Evolutionary conservation across 1,140 invertebrate genomes (phyloP).

Genomic region (Centruroides sculpturatus): DNA sequence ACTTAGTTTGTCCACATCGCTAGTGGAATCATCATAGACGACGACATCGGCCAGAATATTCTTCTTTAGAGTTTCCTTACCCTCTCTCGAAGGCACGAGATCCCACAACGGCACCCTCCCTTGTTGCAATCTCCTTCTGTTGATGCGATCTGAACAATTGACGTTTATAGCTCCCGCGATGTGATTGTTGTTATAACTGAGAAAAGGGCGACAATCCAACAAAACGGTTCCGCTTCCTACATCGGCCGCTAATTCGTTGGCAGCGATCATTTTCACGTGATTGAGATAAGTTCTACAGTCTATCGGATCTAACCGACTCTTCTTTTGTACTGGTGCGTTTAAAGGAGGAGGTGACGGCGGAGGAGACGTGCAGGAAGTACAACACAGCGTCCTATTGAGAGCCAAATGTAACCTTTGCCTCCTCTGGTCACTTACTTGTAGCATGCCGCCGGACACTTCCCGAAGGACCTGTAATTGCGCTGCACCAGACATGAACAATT

Average conservation of each 20-base stretch:
- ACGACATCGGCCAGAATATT: slow-evolving; percentile 32
- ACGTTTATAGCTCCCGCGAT: slow-evolving; percentile 58
- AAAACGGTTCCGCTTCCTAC: slow-evolving; percentile 22
- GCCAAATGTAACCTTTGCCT: no score
- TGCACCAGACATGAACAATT: no score
- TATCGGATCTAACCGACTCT: no score
- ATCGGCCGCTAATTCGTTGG: slow-evolving; percentile 4
- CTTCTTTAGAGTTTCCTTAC: slow-evolving; percentile 43
- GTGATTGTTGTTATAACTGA: slow-evolving; percentile 54
- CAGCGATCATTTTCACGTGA: not conserved
- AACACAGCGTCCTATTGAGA: no score
- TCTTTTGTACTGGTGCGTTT: no score
- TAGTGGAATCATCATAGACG: slow-evolving; percentile 51
- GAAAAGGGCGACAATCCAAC: slow-evolving; percentile 51
- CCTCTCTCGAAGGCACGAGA: slow-evolving; percentile 43
- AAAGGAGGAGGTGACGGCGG: no score
- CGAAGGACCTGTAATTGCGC: no score
- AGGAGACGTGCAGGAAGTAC: no score
- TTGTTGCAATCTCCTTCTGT: slow-evolving; percentile 47
- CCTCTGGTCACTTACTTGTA: no score
- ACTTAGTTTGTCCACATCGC: slow-evolving; percentile 42
- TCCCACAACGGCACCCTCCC: slow-evolving; percentile 51
- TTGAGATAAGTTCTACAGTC: not conserved
- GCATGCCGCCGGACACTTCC: no score
- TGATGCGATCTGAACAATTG: slow-evolving; percentile 57